phyloP scores from a whole-genome alignment of 2,113 vertebrate genomes.

The Melanerpes formicivorus region DNA sequence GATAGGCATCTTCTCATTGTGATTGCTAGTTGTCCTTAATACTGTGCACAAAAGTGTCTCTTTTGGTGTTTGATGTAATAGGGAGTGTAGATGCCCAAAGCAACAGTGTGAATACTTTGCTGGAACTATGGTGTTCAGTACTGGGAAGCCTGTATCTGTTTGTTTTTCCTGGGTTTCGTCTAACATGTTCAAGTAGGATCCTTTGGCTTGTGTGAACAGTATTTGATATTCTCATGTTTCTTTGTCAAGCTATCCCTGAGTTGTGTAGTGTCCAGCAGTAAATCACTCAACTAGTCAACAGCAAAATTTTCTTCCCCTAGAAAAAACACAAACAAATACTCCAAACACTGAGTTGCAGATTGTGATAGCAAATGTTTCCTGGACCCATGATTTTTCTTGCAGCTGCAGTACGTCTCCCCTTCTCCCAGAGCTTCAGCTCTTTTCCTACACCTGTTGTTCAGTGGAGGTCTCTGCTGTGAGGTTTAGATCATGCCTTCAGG shows the following conservation, averaged over 20 bases:
- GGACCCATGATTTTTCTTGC: neutral
- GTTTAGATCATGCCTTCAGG: neutral
- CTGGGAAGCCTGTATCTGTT: neutral
- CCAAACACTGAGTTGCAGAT: neutral
- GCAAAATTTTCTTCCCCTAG: neutral
- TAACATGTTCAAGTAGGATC: neutral
- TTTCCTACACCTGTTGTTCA: neutral
- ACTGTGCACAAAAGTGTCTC: neutral
- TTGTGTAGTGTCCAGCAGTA: accelerated
- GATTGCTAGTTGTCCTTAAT: neutral
- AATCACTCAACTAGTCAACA: neutral
- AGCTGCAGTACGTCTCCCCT: neutral
- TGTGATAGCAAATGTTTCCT: neutral
- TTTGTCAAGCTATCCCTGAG: accelerated
- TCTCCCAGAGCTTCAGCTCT: neutral
- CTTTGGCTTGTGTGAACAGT: accelerated
- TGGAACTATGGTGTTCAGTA: neutral
- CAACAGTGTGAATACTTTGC: neutral
- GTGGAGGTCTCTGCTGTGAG: neutral
- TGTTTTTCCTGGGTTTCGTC: neutral
- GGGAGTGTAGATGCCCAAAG: neutral
- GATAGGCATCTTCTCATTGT: neutral
- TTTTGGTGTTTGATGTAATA: neutral
- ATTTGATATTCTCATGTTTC: neutral
- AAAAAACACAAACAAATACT: neutral